phyloP scores from a whole-genome alignment of 2,888 invertebrate species.

The Terebella lapidaria region DNA sequence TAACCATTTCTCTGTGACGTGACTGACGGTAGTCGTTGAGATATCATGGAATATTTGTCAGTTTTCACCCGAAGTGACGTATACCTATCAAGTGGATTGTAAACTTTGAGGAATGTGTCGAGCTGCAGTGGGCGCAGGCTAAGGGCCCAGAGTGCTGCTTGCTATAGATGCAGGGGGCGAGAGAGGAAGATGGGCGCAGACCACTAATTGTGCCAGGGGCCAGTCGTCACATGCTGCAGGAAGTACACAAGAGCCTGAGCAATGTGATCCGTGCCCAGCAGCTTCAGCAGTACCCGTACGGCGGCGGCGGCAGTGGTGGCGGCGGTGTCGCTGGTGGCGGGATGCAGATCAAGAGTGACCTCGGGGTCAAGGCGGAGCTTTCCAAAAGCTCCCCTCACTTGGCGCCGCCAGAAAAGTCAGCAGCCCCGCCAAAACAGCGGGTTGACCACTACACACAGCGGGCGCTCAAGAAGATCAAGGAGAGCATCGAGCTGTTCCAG shows the following conservation, averaged over 20 bases:
- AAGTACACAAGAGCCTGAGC: not conserved
- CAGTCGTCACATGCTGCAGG: constrained; percentile 4
- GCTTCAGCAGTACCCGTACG: not conserved
- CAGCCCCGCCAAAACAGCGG: not conserved
- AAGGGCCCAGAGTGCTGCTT: no score
- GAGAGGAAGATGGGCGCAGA: not conserved
- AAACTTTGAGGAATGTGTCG: no score
- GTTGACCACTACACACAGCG: not conserved
- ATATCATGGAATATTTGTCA: no score
- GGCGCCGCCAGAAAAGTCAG: not conserved
- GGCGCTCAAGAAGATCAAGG: not conserved
- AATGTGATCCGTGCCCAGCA: not conserved
- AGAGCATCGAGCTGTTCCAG: not conserved
- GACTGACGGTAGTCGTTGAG: no score
- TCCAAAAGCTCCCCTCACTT: not conserved
- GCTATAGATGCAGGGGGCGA: not conserved
- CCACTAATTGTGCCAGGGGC: not conserved
- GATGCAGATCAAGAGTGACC: not conserved
- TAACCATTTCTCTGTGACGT: no score
- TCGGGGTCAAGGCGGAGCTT: not conserved
- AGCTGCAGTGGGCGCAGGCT: no score
- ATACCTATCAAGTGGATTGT: no score
- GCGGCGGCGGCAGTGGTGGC: not conserved
- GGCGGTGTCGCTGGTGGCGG: not conserved
- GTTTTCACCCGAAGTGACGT: no score